Base-by-base conservation (phyloP, 2,113 vertebrate genomes). In the Chloropsis hardwickii region DNA sequence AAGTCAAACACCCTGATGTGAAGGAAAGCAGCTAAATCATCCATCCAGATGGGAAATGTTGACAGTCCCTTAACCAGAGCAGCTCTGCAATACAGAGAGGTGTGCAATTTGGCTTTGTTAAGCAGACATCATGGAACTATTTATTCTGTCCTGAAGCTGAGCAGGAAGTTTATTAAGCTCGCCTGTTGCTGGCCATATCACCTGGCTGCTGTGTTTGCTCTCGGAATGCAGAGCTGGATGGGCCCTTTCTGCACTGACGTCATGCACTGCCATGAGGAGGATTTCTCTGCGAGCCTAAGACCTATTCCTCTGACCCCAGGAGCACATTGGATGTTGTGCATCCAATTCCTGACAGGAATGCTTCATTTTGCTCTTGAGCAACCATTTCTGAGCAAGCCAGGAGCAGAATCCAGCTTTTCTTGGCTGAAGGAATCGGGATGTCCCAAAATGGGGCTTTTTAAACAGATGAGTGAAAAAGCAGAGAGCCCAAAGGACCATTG, bases 331-430 rank as follows among this genome's bases (percentile, higher is more conserved):
- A 92, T 62, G 37, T 10, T 64, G 45, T 88, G 76, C 86, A 90
- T 95, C 85, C 86, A 95, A 51, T 50, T 93, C 94, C 86, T 97
- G 94, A 95, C 93, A 96, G 92, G 80, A 97, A 96, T 93, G 91
- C 91, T 96, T 92, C 91, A 80, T 94, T 96, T 91, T 78, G 92
- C 92, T 94, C 95, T 97, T 96, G 95, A 97, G 95, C 93, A 96
- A 95, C 93, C 57, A 79, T 76, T 96, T 96, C 83, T 60, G 88
- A 96, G 88, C 92, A 97, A 90, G 96, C 96, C 97, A 97, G 89
- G 51, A 96, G 92, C 76, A 94, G 87, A 94, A 88, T 97, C 97
- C 97, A 97, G 84, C 54, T 94, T 96, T 91, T 94, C 79, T 95
- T 93, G 92, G 89, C 96, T 79, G 65, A 61, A 87, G 88, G 57